Percentiles rank a stretch among this genome's conserved stretches.
phyloP scores from a whole-genome alignment of 2,113 vertebrate genomes.

The Ochotona curzoniae region DNA sequence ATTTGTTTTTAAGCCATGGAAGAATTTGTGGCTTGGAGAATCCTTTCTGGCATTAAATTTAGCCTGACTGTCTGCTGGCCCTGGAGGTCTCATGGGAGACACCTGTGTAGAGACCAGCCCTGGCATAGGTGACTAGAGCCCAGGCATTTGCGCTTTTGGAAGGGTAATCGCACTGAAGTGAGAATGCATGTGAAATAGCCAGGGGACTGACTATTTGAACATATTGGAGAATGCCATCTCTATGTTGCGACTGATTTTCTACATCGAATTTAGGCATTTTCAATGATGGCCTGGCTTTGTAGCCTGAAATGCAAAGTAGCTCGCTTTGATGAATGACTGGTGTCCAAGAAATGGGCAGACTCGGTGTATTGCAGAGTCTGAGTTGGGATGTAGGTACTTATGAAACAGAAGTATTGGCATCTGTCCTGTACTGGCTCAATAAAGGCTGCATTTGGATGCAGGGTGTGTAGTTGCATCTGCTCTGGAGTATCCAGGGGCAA shows the following conservation, averaged over 20 bases:
- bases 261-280: background rate
- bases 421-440: background rate
- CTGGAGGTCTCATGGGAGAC: background rate
- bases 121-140: too few relatives aligned
- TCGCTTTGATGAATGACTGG: background rate
- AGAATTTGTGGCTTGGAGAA: background rate
- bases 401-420: fast-evolving
- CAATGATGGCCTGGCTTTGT: background rate
- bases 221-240: background rate
- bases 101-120: background rate
- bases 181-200: background rate
- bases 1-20: background rate
- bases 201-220: background rate
- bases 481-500: background rate
- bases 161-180: background rate
- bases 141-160: background rate
- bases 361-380: too few relatives aligned
- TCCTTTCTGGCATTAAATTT: background rate
- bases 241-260: background rate
- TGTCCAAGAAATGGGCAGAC: background rate
- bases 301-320: background rate
- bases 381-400: background rate
- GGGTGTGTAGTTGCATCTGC: background rate
- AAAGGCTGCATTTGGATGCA: background rate
- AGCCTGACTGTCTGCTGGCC: background rate